Evolutionary conservation across 1,140 invertebrate species (phyloP).

Genomic region (Zaprionus gabonicus): DNA sequence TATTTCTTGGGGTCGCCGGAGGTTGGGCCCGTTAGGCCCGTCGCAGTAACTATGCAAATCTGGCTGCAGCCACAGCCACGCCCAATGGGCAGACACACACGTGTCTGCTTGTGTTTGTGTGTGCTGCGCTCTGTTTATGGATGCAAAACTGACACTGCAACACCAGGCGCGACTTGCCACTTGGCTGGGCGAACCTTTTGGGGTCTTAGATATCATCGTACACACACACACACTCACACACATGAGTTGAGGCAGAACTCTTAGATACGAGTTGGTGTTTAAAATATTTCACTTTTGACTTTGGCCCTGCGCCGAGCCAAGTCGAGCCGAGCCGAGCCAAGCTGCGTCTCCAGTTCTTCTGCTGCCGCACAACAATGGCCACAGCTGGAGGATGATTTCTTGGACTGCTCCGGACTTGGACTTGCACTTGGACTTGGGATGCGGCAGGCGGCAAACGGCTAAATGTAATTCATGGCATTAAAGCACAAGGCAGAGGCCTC

Average conservation of each 20-base stretch:
- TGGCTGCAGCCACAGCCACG: constrained; percentile 21
- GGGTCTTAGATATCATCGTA: constrained; percentile 33
- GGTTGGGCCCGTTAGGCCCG: constrained; percentile 44
- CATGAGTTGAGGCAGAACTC: not conserved
- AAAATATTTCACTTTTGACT: constrained; percentile 77
- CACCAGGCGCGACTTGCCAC: constrained; percentile 43
- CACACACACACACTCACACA: constrained; percentile 12
- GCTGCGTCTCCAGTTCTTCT: constrained; percentile 16
- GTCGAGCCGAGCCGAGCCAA: not conserved
- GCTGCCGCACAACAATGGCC: constrained; percentile 61
- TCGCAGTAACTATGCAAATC: constrained; percentile 33
- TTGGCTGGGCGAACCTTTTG: constrained; percentile 28
- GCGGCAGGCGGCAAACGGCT: constrained; percentile 22
- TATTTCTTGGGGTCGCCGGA: constrained; percentile 45
- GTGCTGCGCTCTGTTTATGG: constrained; percentile 65
- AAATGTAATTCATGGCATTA: constrained; percentile 74
- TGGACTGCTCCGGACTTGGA: constrained; percentile 8
- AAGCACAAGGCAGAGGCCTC: constrained; percentile 68
- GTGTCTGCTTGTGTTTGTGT: constrained; percentile 10
- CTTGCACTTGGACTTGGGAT: not conserved
- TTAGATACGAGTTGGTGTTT: constrained; percentile 62
- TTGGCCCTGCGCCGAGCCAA: constrained; percentile 21
- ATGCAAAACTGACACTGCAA: constrained; percentile 72
- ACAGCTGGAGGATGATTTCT: constrained; percentile 38
- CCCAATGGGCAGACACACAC: constrained; percentile 20